phyloP scores from a whole-genome alignment of 2,113 vertebrate species.

The Cathartes aura region DNA sequence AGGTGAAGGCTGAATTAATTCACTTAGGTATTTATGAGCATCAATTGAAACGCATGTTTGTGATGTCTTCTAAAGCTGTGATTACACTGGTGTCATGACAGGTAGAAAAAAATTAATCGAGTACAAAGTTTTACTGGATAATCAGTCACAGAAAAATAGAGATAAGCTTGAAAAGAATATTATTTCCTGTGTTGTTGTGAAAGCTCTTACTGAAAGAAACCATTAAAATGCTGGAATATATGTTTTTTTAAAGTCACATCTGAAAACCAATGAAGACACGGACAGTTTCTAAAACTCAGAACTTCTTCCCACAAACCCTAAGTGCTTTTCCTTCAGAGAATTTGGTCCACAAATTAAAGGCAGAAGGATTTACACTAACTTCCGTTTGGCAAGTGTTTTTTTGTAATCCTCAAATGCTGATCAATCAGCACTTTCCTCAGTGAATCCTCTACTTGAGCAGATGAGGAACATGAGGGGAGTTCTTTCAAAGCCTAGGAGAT shows the following conservation, averaged over 20 bases:
- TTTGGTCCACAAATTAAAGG: background rate
- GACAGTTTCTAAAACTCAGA: background rate
- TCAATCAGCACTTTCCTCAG: background rate
- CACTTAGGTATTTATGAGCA: background rate
- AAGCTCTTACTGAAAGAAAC: background rate
- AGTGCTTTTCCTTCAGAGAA: background rate
- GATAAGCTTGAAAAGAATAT: background rate
- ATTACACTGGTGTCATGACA: background rate
- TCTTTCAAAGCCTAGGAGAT: background rate
- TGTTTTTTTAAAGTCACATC: background rate
- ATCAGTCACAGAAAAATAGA: background rate
- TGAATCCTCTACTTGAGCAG: background rate
- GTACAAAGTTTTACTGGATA: background rate
- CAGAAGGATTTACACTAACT: background rate
- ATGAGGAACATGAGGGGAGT: background rate
- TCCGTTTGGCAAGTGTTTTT: background rate
- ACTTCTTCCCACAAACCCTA: background rate
- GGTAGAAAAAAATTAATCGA: background rate
- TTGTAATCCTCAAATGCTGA: background rate
- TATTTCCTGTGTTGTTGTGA: background rate
- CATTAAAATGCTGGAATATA: background rate
- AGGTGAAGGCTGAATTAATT: background rate
- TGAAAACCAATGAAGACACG: background rate
- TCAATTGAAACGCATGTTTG: background rate
- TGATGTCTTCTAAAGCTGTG: background rate